Evolutionary conservation across 2,797 vertebrate genomes (phyloP).

Genomic region (Acanthornis magna): DNA sequence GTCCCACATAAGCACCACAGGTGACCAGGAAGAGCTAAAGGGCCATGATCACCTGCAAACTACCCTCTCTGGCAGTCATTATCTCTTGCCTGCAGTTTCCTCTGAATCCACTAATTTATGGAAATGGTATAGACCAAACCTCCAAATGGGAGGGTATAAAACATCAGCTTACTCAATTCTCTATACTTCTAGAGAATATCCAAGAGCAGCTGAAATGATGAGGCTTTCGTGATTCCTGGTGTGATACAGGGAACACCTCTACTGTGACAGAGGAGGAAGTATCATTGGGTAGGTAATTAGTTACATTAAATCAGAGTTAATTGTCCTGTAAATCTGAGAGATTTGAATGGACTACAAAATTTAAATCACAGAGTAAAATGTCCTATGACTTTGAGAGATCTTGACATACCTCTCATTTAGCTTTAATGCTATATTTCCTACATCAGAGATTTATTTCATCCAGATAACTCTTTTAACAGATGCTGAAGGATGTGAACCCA

Average conservation of each 20-base stretch:
- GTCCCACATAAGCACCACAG: neutral
- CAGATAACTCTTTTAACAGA: neutral
- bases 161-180: neutral
- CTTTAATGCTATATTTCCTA: neutral
- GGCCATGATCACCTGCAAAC: neutral
- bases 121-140: neutral
- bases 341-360: neutral
- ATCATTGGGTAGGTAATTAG: neutral
- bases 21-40: neutral
- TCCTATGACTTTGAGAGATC: neutral
- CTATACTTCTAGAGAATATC: neutral
- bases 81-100: neutral
- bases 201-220: neutral
- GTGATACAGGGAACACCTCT: accelerated
- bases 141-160: neutral
- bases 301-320: neutral
- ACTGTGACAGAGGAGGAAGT: neutral
- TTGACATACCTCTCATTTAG: neutral
- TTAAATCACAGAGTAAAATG: neutral
- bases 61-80: neutral
- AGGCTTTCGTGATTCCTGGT: neutral
- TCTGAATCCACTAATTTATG: neutral
- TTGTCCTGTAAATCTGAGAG: neutral
- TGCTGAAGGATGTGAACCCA: neutral
- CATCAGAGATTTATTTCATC: neutral